Evolutionary conservation across 2,888 invertebrate genomes (phyloP).

Genomic region (Crepidodera aurea): DNA sequence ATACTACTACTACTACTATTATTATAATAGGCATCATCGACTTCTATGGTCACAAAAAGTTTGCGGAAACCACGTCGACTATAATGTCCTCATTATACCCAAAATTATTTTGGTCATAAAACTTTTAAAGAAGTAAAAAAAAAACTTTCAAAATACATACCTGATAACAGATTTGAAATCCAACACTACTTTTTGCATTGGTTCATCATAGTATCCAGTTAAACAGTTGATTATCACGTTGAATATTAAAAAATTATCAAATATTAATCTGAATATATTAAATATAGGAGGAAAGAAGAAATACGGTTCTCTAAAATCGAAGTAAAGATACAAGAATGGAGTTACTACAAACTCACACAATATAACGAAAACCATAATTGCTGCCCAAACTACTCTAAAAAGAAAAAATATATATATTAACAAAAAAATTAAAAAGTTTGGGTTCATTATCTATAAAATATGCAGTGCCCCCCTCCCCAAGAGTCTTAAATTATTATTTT

Average conservation of each 20-base stretch:
- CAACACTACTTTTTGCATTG: slow-evolving; percentile 50
- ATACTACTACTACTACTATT: too few relatives aligned
- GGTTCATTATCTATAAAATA: too few relatives aligned
- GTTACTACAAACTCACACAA: slow-evolving; percentile 43
- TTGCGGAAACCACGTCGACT: too few relatives aligned
- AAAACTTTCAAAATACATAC: slow-evolving; percentile 42
- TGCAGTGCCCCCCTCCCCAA: too few relatives aligned
- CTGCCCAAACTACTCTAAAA: slow-evolving; percentile 48
- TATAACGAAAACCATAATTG: slow-evolving; percentile 45
- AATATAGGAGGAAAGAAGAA: slow-evolving; percentile 15
- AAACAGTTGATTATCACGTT: slow-evolving; percentile 46
- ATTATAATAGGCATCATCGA: too few relatives aligned
- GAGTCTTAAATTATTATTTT: too few relatives aligned
- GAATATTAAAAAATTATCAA: slow-evolving; percentile 39
- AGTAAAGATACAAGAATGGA: slow-evolving; percentile 45
- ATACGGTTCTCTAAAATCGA: slow-evolving; percentile 21
- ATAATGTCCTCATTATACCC: too few relatives aligned
- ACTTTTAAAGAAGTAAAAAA: too few relatives aligned
- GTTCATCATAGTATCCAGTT: slow-evolving; percentile 52
- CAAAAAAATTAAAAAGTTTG: background rate
- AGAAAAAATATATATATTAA: slow-evolving; percentile 2
- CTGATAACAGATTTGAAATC: slow-evolving; percentile 43
- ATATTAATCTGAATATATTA: slow-evolving; percentile 28
- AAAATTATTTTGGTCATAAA: too few relatives aligned
- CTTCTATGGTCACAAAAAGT: too few relatives aligned